Conservation (phyloP, 2,888 invertebrate species). For the Palloptera scutellata region DNA sequence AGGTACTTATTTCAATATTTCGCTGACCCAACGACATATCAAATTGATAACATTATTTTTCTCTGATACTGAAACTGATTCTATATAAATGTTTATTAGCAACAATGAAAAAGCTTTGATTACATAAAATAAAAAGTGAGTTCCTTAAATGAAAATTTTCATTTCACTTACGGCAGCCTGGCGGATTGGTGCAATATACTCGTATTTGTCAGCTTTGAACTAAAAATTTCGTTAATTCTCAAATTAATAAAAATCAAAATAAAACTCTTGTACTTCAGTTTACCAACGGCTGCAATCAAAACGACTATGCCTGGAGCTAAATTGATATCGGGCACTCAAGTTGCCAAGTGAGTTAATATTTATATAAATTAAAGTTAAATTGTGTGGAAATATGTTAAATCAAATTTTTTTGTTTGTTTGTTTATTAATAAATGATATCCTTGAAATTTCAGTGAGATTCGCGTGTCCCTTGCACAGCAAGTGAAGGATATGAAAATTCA, state of each 20-base stretch:
- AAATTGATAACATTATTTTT: too few relatives aligned
- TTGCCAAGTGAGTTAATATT: conserved; percentile 71
- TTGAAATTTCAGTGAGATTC: conserved; percentile 71
- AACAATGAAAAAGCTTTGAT: too few relatives aligned
- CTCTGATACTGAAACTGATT: too few relatives aligned
- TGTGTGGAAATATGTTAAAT: too few relatives aligned
- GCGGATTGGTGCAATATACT: conserved; percentile 14
- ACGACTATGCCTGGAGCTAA: conserved; percentile 54
- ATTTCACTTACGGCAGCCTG: conserved; percentile 21
- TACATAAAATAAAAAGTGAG: background rate
- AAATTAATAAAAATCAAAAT: conserved; percentile 5
- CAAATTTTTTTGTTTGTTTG: conserved; percentile 40
- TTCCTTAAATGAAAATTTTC: conserved; percentile 18
- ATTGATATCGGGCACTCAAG: conserved; percentile 73
- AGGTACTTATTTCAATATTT: too few relatives aligned
- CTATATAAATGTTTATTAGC: too few relatives aligned
- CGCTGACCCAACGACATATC: too few relatives aligned
- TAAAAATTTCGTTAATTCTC: background rate
- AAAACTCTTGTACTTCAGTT: conserved; percentile 16
- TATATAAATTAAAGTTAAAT: too few relatives aligned
- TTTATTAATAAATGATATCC: conserved; percentile 67
- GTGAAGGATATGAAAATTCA: conserved; percentile 69
- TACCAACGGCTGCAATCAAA: background rate
- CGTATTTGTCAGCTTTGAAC: background rate
- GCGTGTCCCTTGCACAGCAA: conserved; percentile 72